phyloP scores from a whole-genome alignment of 2,113 vertebrate species.

The Pseudois nayaur region DNA sequence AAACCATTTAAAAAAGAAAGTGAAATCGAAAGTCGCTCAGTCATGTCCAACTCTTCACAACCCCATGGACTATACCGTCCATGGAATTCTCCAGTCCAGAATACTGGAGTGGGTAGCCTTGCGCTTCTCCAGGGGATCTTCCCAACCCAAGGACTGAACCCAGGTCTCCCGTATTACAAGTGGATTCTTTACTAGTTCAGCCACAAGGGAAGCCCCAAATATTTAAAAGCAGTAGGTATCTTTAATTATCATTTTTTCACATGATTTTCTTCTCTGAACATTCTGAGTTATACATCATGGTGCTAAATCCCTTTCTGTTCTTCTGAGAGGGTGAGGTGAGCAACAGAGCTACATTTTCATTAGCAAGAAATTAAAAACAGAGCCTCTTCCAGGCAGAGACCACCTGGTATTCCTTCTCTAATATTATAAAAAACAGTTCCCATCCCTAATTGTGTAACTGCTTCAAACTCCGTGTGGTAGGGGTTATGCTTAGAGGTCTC shows the following conservation, averaged over 20 bases:
- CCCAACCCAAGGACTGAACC: not conserved
- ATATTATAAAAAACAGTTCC: not conserved
- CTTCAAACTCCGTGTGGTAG: not conserved
- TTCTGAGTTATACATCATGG: not conserved
- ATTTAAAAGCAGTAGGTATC: not conserved
- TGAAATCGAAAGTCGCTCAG: fast-evolving
- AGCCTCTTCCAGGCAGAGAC: not conserved
- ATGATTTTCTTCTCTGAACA: not conserved
- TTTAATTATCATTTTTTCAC: not conserved
- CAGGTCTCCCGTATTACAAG: not conserved
- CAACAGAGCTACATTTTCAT: not conserved
- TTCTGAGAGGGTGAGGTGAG: not conserved
- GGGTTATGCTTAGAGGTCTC: not conserved
- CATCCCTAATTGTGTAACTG: not conserved
- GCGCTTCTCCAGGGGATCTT: not conserved
- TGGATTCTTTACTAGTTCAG: not conserved
- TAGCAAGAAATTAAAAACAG: not conserved
- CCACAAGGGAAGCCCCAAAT: not conserved
- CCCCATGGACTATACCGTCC: fast-evolving
- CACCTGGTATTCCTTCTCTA: not conserved
- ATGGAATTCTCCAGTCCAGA: not conserved
- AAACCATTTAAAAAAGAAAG: not conserved
- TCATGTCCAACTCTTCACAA: not conserved
- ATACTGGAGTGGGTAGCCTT: not conserved
- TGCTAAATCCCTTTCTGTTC: not conserved